phyloP scores from a whole-genome alignment of 2,888 invertebrate species.

The Sphinx pinastri region DNA sequence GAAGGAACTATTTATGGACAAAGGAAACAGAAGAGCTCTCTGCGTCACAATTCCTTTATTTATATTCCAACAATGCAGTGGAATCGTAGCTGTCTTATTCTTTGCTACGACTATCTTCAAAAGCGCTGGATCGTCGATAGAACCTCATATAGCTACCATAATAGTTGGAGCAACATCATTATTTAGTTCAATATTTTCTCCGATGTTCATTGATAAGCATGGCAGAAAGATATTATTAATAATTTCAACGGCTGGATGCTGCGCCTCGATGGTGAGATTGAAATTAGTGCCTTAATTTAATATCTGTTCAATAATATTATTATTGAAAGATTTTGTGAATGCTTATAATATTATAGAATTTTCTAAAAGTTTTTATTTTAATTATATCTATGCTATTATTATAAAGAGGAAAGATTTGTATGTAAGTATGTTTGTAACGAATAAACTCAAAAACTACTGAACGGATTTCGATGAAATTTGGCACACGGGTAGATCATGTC shows the following conservation, averaged over 20 bases:
- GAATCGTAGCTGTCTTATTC: slow-evolving; percentile 49
- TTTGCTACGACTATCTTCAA: slow-evolving; percentile 55
- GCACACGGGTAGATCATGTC: too few species aligned
- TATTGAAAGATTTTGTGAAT: too few species aligned
- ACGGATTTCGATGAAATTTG: too few species aligned
- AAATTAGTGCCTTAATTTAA: background rate
- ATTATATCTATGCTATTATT: too few species aligned
- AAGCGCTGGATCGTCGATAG: slow-evolving; percentile 49
- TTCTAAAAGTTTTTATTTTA: too few species aligned
- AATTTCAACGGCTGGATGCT: slow-evolving; percentile 48
- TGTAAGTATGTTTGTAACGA: too few species aligned
- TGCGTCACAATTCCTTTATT: slow-evolving; percentile 48
- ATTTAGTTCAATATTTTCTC: slow-evolving; percentile 47
- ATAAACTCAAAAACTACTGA: too few species aligned
- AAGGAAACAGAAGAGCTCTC: slow-evolving; percentile 50
- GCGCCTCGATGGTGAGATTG: slow-evolving; percentile 43
- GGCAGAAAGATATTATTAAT: slow-evolving; percentile 51
- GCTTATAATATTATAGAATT: too few species aligned
- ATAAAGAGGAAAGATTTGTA: too few species aligned
- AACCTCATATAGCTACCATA: slow-evolving; percentile 54
- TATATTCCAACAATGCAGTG: slow-evolving; percentile 51
- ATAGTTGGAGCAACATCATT: slow-evolving; percentile 45
- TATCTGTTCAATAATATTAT: too few species aligned
- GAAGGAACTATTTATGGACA: slow-evolving; percentile 36
- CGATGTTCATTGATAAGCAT: slow-evolving; percentile 51